phyloP scores from a whole-genome alignment of 2,888 invertebrate species.

The Choreutis nemorana region DNA sequence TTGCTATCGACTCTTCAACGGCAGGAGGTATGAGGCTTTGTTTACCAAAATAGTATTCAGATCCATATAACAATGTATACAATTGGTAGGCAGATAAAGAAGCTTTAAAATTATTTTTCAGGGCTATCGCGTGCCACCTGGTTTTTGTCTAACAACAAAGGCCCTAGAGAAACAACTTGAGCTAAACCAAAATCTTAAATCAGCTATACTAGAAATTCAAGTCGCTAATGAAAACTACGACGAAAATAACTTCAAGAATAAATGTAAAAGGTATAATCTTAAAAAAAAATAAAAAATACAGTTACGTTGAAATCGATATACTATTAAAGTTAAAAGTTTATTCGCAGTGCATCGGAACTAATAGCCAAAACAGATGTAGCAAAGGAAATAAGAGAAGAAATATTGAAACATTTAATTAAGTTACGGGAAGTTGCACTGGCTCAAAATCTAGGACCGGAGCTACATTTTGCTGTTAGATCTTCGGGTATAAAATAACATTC shows the following conservation, averaged over 20 bases:
- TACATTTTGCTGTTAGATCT: slow-evolving; percentile 73
- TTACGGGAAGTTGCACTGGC: slow-evolving; percentile 25
- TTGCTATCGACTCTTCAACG: slow-evolving; percentile 55
- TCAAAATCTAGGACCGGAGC: slow-evolving; percentile 27
- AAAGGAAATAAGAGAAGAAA: slow-evolving; percentile 36
- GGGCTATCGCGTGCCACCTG: slow-evolving; percentile 71
- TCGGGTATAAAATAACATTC: slow-evolving; percentile 28
- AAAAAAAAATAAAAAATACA: slow-evolving; percentile 9
- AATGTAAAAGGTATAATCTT: slow-evolving; percentile 59
- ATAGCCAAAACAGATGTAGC: slow-evolving; percentile 41
- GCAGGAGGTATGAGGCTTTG: slow-evolving; percentile 33
- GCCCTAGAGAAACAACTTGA: slow-evolving; percentile 69
- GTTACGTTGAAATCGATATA: background rate
- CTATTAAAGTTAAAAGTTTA: background rate
- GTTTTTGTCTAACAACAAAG: slow-evolving; percentile 73
- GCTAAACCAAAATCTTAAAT: slow-evolving; percentile 38
- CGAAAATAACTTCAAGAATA: slow-evolving; percentile 49
- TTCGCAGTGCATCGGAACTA: slow-evolving; percentile 45
- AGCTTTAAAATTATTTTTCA: slow-evolving; percentile 17
- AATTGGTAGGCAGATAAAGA: background rate
- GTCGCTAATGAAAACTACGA: slow-evolving; percentile 55
- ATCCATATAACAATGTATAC: slow-evolving; percentile 1
- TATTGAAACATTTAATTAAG: slow-evolving; percentile 29
- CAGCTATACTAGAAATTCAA: slow-evolving; percentile 57
- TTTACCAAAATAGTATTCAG: no score